phyloP scores from a whole-genome alignment of 2,797 vertebrate genomes.

The Propithecus deckenii region DNA sequence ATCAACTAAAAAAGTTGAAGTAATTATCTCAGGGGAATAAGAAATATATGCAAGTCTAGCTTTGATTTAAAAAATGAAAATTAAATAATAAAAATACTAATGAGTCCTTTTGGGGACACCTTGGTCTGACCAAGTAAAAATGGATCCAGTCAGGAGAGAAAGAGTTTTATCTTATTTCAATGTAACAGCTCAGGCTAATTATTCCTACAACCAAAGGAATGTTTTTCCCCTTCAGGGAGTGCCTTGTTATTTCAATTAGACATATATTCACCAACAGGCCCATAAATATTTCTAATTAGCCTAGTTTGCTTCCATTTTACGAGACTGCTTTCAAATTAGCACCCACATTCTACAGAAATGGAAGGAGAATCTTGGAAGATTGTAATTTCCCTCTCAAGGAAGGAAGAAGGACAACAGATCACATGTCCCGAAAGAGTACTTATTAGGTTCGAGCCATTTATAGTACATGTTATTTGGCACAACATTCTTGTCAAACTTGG shows the following conservation, averaged over 20 bases:
- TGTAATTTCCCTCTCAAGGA: slow-evolving; percentile 56
- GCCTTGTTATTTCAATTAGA: slow-evolving; percentile 83
- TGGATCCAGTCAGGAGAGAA: neutral
- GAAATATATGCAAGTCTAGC: neutral
- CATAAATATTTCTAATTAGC: slow-evolving; percentile 85
- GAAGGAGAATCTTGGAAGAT: slow-evolving; percentile 56
- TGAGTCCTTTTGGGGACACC: slow-evolving; percentile 42
- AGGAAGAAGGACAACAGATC: neutral
- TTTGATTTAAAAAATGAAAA: slow-evolving; percentile 48
- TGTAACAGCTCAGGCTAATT: slow-evolving; percentile 48
- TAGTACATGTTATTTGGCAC: slow-evolving; percentile 51
- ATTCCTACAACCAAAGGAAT: slow-evolving; percentile 67
- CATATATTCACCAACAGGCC: slow-evolving; percentile 78
- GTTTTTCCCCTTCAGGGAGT: slow-evolving; percentile 76
- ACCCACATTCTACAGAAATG: slow-evolving; percentile 66
- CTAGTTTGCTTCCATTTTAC: slow-evolving; percentile 77
- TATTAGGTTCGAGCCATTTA: slow-evolving; percentile 66
- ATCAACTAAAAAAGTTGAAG: neutral
- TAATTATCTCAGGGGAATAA: slow-evolving; percentile 6
- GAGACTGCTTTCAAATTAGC: slow-evolving; percentile 79
- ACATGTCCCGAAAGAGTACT: slow-evolving; percentile 44
- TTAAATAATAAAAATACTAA: slow-evolving; percentile 46
- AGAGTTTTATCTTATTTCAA: slow-evolving; percentile 28
- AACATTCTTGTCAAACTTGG: slow-evolving; percentile 41
- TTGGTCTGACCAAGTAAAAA: slow-evolving; percentile 31